Evolutionary conservation across 2,888 invertebrate genomes (phyloP), one percentile per base, ranked within the genome.

Genomic region (Spodoptera picta): DNA sequence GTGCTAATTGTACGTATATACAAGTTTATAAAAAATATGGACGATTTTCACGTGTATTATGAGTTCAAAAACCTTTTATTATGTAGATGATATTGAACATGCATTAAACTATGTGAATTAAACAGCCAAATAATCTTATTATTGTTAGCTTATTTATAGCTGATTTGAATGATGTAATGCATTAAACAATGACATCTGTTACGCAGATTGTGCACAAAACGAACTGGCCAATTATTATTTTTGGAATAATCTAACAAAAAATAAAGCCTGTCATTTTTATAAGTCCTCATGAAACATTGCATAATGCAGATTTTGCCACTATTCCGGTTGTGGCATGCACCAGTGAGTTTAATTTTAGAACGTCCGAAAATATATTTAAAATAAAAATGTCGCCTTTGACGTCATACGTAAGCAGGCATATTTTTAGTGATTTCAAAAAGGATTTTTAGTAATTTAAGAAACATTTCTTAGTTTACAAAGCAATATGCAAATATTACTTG

Each of bases 391-490:
- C 11, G 23, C 41, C 10, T 12, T 49, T 65, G 64, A 49, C 66
- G 56, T 55, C 66, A 65, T n/a, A 49, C 24, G 41, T 12, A 10
- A 19, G 19, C 19, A 44, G 54, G 27, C 27, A 65, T 36, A n/a
- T 23, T 54, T 65, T 42, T 7, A 7, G 1, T 0, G 19, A 41
- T 4, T 27, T 24, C 24, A 24, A 43, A 44, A 44, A 47, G 4
- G 1, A 19, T 11, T 36, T 0, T 53, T n/a, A 7, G 2, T 43
- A n/a, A 27, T 19, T 43, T 3, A n/a, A 0, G 23, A 4, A 7
- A 12, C 7, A 49, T n/a, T 27, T 43, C 6, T 36, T 9, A 7
- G 5, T 36, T 36, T 36, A 36, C 36, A 36, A 36, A 31, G 31
- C 4, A 31, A 31, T 4, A 4, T 24, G 24, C 4, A 36, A 36